These are phyloP conservation scores for Zophobas atratus DNA, from an alignment of 1,140 invertebrate species.

Conservation along the genomic window DNA sequence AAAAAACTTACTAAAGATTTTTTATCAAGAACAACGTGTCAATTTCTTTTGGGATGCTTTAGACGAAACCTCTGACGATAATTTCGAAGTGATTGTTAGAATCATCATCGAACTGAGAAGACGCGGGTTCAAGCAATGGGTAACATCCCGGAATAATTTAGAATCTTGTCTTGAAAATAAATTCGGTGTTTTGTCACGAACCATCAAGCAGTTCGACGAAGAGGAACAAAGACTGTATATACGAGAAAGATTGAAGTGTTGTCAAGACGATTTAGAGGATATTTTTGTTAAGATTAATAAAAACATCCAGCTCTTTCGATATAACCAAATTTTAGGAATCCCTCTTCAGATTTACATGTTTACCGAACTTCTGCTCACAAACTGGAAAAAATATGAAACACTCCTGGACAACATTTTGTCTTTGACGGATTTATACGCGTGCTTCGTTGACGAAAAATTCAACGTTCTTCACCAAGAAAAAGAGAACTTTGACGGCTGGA, in stretches of 20 bases:
- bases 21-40: too few species aligned
- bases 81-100: too few species aligned
- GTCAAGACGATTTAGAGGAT: background rate
- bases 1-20: too few species aligned
- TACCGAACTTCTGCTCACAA: background rate
- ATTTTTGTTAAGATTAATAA: conserved; percentile 7
- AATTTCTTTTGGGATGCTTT: too few species aligned
- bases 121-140: too few species aligned
- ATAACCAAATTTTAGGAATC: conserved; percentile 4
- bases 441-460: background rate
- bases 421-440: background rate
- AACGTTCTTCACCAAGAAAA: background rate
- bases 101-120: too few species aligned
- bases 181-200: background rate
- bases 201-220: background rate
- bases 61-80: too few species aligned
- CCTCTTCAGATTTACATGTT: conserved; percentile 17
- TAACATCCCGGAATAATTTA: too few species aligned
- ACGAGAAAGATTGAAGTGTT: background rate
- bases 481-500: too few species aligned
- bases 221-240: conserved; percentile 1
- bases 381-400: background rate
- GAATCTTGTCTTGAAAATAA: background rate
- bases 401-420: background rate
- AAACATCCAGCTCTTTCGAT: background rate